A percentile compares a stretch with the other conserved stretches of the same genome.
Evolutionary conservation across 2,797 vertebrate genomes (phyloP).

Genomic region (Dicrostonyx torquatus): DNA sequence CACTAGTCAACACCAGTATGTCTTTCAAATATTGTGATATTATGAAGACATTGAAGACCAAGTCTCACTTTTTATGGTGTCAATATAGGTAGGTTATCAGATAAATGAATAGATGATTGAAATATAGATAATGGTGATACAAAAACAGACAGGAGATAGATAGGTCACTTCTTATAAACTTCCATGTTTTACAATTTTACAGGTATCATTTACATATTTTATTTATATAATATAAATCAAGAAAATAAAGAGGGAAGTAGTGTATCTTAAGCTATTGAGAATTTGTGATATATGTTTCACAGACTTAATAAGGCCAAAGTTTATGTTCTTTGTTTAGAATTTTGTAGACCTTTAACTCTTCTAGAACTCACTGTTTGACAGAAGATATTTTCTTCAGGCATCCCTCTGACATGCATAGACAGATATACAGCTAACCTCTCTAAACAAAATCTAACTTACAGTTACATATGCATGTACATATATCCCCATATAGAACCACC

Average conservation of each 20-base stretch:
- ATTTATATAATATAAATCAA: not conserved
- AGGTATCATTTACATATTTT: not conserved
- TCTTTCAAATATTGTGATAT: not conserved
- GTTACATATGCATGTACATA: not conserved
- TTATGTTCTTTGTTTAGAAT: conserved; percentile 19
- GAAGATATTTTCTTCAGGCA: not conserved
- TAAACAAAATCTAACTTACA: conserved; percentile 23
- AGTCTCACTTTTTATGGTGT: not conserved
- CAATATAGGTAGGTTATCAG: not conserved
- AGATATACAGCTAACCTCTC: not conserved
- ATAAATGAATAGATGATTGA: not conserved
- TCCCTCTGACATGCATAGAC: not conserved
- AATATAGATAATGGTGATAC: not conserved
- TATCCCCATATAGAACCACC: not conserved
- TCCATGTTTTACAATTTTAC: not conserved
- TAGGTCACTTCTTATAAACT: not conserved
- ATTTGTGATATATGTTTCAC: not conserved
- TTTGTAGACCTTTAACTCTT: not conserved
- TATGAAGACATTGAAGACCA: not conserved
- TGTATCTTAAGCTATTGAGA: not conserved
- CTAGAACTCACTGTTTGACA: conserved; percentile 2
- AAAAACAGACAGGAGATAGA: not conserved
- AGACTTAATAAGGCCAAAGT: not conserved
- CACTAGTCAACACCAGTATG: not conserved
- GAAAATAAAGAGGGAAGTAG: not conserved